phyloP scores from a whole-genome alignment of 2,113 vertebrate genomes.

The Tetrax tetrax region DNA sequence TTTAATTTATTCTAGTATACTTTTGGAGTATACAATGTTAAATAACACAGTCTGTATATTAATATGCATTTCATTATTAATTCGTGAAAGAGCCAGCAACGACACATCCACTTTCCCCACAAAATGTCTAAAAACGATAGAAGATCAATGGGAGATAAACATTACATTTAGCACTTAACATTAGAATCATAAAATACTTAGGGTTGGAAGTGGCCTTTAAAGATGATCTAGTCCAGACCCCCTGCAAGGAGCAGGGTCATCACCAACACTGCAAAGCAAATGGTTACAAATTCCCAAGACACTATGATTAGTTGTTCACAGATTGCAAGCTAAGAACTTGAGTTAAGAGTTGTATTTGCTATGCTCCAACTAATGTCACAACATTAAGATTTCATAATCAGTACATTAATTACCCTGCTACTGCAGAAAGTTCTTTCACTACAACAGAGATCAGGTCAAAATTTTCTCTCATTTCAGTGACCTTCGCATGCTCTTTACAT shows the following conservation, averaged over 20 bases:
- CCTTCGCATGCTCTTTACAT: neutral
- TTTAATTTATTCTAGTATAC: neutral
- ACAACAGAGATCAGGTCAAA: neutral
- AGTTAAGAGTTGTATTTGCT: conserved; percentile 9
- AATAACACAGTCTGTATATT: neutral
- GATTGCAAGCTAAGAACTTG: conserved; percentile 5
- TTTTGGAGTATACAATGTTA: neutral
- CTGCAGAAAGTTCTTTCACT: neutral
- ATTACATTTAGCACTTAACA: neutral
- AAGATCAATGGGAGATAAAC: neutral
- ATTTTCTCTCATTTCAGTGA: neutral
- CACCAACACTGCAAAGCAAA: neutral
- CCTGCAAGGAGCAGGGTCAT: too few species aligned
- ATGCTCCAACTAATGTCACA: neutral
- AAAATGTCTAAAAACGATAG: neutral
- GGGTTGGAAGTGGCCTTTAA: too few species aligned
- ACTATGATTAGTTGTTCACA: neutral
- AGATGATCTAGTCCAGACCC: too few species aligned
- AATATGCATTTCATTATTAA: neutral
- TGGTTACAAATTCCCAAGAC: neutral
- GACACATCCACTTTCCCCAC: neutral
- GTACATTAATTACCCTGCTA: neutral
- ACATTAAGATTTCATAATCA: neutral
- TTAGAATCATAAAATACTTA: too few species aligned
- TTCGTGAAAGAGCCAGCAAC: neutral